Evolutionary conservation across 2,888 invertebrate species (phyloP), one percentile per base, ranked within the genome.

Genomic region (Notocelia uddmanniana): DNA sequence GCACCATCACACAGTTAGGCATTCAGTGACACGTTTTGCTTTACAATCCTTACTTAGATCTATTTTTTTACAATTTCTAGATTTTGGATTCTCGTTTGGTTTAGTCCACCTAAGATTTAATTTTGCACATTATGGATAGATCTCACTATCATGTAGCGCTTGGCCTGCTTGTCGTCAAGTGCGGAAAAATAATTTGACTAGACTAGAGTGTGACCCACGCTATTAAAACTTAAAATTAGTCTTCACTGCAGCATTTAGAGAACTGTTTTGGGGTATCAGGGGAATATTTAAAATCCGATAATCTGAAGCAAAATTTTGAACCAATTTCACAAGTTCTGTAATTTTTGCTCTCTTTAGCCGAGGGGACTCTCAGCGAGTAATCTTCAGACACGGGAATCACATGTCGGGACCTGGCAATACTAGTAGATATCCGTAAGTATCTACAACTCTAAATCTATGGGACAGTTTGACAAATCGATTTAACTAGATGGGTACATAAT

Each of bases 311-410:
- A 50, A 50, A 34, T 60, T 45, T 57, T 34, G 26, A 67, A 67
- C 45, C 66, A 60, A 59, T 70, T 64, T 70, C 34, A 67, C 71
- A 75, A 78, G 76, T 76, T 80, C 76, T 78, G 76, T 76, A 70
- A 75, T 76, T 69, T 72, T 77, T 74, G 77, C 81, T 79, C 85
- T 86, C 88, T 92, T 85, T 94, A 96, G 96, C 94, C 96, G 96
- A 82, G 95, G 95, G 84, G 96, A 96, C 87, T 95, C 95, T 75
- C 96, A 96, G 90, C 94, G 96, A 83, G 96, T 96, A 83, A 94
- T 96, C 90, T 96, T 96, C 94, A 95, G 95, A 87, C 95, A 95
- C 83, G 95, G 95, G 82, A 96, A 96, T 93, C 96, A 96, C 90
- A 95, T 96, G 96, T 94, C 95, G 80, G 94, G 95, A 77, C 90